These are phyloP conservation scores for Lontra canadensis DNA, from an alignment of 2,113 vertebrate species.

Conservation along the genomic window DNA sequence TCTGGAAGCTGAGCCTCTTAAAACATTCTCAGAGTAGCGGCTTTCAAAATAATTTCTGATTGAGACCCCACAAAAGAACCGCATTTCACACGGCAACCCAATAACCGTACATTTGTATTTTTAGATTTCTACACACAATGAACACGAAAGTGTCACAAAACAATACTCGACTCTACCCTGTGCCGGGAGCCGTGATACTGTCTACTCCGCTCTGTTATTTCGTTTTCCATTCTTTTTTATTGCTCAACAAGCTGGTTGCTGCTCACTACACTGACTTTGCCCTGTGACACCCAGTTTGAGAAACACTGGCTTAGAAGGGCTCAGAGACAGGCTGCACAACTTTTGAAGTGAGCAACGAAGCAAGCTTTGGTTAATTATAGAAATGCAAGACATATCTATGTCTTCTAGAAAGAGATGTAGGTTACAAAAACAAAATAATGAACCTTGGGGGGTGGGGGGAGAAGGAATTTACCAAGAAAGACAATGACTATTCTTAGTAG, in stretches of 20 bases:
- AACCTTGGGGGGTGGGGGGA: background rate
- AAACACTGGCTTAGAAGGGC: background rate
- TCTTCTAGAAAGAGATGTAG: background rate
- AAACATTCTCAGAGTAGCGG: background rate
- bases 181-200: background rate
- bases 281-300: background rate
- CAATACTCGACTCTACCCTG: background rate
- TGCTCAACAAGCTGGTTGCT: background rate
- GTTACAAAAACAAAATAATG: background rate
- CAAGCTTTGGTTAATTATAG: background rate
- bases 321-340: background rate
- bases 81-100: background rate
- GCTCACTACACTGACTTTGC: background rate
- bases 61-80: background rate
- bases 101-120: background rate
- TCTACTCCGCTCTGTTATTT: background rate
- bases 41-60: background rate
- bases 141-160: background rate
- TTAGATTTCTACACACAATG: background rate
- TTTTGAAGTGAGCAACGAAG: background rate
- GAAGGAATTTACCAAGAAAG: background rate
- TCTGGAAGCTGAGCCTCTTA: background rate
- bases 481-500: background rate
- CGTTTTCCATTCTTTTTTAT: background rate
- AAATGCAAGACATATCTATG: background rate